Evolutionary conservation across 2,888 invertebrate genomes (phyloP), one percentile per base, ranked within the genome.

Genomic region (Zele albiditarsus): DNA sequence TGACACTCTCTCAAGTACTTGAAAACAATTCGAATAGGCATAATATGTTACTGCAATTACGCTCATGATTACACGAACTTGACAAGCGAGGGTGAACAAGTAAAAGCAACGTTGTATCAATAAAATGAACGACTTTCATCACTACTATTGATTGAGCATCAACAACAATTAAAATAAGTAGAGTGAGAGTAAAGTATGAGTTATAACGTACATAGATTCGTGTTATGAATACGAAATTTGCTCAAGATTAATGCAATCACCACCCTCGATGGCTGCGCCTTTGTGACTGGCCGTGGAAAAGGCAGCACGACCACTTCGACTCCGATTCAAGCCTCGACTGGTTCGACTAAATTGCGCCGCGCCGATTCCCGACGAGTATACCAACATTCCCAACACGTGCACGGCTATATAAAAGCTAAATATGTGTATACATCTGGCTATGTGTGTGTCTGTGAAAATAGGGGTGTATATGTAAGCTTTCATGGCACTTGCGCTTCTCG

Each of bases 211-310:
- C 53, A 53, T 53, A 20, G 20, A 53, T 53, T 20, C n/a, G 20
- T 20, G 20, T 20, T 8, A 53, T 53, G 20, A 53, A 53, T 53
- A 53, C 20, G 8, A 53, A 53, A n/a, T 53, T 53, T 53, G 27
- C 46, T 25, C 4, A 49, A 46, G 25, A 20, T 28, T 72, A 46
- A 53, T 20, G 49, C 58, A 71, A 66, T 25, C 28, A 77, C 70
- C 66, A 71, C 68, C 69, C 80, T 79, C 80, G 78, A 79, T 81
- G 84, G 80, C 77, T 81, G 81, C 80, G 84, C 81, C 81, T 81
- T 82, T 82, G 81, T 79, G 79, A 84, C 85, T 85, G 83, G 80
- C 82, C 73, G 68, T 76, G 78, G 80, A 83, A 80, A 65, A 69
- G 16, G n/a, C n/a, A n/a, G 4, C 46, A 14, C n/a, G n/a, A 46